Percentiles rank a stretch among this genome's conserved stretches.
These are phyloP conservation scores for Elanoides forficatus DNA, from an alignment of 2,113 vertebrate species.

Conservation along the genomic window DNA sequence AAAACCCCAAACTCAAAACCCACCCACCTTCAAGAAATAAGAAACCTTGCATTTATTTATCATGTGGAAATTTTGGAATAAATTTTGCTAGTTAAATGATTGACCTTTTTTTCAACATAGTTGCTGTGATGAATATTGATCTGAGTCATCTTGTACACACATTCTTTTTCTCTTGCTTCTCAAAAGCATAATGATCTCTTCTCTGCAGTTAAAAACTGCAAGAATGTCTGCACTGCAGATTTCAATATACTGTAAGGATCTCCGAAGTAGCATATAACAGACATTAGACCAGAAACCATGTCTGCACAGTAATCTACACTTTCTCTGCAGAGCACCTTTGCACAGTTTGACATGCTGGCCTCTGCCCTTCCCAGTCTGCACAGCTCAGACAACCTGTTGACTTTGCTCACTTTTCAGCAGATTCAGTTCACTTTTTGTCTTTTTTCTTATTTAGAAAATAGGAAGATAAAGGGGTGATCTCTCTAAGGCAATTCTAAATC, in stretches of 20 bases:
- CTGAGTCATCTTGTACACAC: neutral
- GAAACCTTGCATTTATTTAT: neutral
- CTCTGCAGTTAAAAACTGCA: neutral
- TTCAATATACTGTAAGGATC: neutral
- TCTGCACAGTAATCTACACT: neutral
- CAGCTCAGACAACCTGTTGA: neutral
- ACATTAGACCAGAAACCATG: neutral
- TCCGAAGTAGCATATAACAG: neutral
- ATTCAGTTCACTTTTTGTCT: neutral
- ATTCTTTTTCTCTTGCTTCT: neutral
- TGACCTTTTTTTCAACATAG: fast-evolving
- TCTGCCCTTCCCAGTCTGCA: neutral
- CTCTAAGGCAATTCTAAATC: neutral
- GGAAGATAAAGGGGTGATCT: neutral
- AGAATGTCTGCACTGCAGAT: neutral
- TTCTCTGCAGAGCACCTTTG: neutral
- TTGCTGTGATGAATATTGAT: neutral
- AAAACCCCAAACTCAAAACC: fast-evolving
- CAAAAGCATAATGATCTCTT: neutral
- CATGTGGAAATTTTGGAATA: neutral
- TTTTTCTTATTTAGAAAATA: neutral
- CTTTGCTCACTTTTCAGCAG: neutral
- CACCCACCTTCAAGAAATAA: neutral
- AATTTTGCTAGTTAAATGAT: neutral
- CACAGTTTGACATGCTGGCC: fast-evolving